These are phyloP conservation scores for Branchinecta sandiegonensis DNA, from an alignment of 2,888 invertebrate genomes.

Conservation along the genomic window DNA sequence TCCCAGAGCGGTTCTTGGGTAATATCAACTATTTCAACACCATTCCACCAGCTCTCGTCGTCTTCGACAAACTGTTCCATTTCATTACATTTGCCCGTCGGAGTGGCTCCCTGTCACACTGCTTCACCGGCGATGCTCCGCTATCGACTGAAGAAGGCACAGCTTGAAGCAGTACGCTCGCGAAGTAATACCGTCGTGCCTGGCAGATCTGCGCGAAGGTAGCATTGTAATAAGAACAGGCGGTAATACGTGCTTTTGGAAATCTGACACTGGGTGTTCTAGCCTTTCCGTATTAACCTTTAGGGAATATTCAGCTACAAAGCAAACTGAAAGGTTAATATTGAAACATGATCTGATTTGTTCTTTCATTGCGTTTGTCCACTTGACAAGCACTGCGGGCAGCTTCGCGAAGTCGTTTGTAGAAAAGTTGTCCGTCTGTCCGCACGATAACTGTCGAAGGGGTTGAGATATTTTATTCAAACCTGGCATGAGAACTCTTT, in stretches of 20 bases:
- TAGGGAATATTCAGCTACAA: too few relatives aligned
- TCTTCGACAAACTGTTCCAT: slow-evolving; percentile 12
- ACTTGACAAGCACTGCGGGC: too few relatives aligned
- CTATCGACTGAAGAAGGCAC: slow-evolving; percentile 4
- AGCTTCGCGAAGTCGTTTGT: too few relatives aligned
- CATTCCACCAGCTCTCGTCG: slow-evolving; percentile 2
- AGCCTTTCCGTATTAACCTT: too few relatives aligned
- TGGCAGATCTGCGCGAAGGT: slow-evolving; percentile 15
- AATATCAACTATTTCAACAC: background rate
- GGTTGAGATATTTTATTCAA: too few relatives aligned
- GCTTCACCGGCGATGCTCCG: slow-evolving; percentile 7
- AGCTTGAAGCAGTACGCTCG: background rate
- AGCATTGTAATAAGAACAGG: background rate
- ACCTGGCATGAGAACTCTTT: too few relatives aligned
- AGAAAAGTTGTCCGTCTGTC: too few relatives aligned
- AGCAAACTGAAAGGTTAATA: too few relatives aligned
- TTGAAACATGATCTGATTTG: too few relatives aligned
- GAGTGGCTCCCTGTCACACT: background rate
- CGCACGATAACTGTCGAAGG: too few relatives aligned
- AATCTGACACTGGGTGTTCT: background rate
- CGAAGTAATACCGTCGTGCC: background rate
- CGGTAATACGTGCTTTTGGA: background rate
- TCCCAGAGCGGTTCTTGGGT: background rate
- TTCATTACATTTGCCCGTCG: background rate
- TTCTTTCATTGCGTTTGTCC: too few relatives aligned